Evolutionary conservation across 1,140 invertebrate genomes (phyloP).

Genomic region (Muscidifurax raptorellus): DNA sequence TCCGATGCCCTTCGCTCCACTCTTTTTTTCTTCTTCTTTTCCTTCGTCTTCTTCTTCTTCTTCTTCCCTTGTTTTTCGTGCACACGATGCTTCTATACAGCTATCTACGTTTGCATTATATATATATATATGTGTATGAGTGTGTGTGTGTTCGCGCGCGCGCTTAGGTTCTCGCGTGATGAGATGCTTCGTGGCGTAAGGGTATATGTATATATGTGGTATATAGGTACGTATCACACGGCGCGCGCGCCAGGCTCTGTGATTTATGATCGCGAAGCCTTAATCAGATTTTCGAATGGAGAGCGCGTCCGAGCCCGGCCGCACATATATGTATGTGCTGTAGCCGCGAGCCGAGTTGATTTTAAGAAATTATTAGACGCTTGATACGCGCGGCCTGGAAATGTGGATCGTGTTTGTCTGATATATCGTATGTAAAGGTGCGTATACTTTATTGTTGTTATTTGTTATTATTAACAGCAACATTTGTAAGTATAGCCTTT

Average conservation of each 20-base stretch:
- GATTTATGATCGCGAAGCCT: slow-evolving; percentile 32
- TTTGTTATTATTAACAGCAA: no score
- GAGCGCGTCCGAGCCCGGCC: neutral
- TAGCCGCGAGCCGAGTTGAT: neutral
- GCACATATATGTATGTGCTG: no score
- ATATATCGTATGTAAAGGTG: no score
- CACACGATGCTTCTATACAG: slow-evolving; percentile 61
- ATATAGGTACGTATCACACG: neutral
- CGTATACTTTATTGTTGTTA: no score
- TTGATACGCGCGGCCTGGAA: neutral
- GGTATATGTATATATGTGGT: neutral
- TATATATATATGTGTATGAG: no score
- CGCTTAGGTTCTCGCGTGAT: slow-evolving; percentile 49
- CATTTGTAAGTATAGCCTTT: no score
- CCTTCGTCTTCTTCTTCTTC: slow-evolving; percentile 23
- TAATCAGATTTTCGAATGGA: slow-evolving; percentile 40
- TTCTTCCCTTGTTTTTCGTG: slow-evolving; percentile 9
- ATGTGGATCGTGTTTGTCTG: neutral
- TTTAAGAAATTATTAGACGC: slow-evolving; percentile 32
- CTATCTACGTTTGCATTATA: slow-evolving; percentile 53
- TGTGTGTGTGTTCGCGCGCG: no score
- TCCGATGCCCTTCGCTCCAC: slow-evolving; percentile 8
- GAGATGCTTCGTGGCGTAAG: slow-evolving; percentile 29
- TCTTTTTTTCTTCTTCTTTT: slow-evolving; percentile 44
- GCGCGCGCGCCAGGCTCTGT: neutral